phyloP scores from a whole-genome alignment of 64 coral and sea anemone species.

The Astreopora myriophthalma region DNA sequence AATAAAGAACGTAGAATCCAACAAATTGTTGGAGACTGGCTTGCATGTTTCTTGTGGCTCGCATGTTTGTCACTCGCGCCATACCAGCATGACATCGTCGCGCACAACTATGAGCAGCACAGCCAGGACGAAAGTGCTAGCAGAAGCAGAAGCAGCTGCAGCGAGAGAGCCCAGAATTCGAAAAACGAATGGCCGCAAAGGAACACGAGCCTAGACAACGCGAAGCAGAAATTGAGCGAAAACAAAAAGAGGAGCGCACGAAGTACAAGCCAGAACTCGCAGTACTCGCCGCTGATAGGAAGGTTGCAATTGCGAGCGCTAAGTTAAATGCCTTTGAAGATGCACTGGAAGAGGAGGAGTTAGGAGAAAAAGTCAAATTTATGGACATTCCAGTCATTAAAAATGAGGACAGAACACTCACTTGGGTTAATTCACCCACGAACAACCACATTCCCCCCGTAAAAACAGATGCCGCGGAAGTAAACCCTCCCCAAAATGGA shows the following conservation, averaged over 20 bases:
- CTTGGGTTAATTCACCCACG: too few relatives aligned
- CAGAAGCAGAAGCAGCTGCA: neutral
- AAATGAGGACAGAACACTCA: neutral
- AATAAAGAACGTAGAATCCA: conserved; percentile 8
- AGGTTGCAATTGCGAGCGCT: conserved; percentile 32
- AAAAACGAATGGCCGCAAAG: conserved; percentile 36
- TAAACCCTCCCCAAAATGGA: too few relatives aligned
- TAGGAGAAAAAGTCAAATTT: neutral
- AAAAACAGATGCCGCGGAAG: too few relatives aligned
- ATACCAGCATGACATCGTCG: neutral
- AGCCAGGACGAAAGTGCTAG: neutral
- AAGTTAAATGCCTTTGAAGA: conserved; percentile 48
- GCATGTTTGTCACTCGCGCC: neutral
- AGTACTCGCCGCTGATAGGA: conserved; percentile 16
- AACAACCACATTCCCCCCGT: too few relatives aligned
- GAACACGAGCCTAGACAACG: conserved; percentile 19
- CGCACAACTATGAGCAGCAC: neutral
- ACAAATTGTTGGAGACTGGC: conserved; percentile 39
- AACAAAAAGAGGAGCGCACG: neutral
- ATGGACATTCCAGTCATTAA: neutral
- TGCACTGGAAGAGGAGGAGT: conserved; percentile 24
- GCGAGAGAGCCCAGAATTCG: neutral
- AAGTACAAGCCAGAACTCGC: neutral
- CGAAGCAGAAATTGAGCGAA: conserved; percentile 11
- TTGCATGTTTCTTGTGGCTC: too few relatives aligned